These are phyloP conservation scores for Pseudanteris insignis DNA, from an alignment of 2,888 invertebrate species.

Conservation along the genomic window DNA sequence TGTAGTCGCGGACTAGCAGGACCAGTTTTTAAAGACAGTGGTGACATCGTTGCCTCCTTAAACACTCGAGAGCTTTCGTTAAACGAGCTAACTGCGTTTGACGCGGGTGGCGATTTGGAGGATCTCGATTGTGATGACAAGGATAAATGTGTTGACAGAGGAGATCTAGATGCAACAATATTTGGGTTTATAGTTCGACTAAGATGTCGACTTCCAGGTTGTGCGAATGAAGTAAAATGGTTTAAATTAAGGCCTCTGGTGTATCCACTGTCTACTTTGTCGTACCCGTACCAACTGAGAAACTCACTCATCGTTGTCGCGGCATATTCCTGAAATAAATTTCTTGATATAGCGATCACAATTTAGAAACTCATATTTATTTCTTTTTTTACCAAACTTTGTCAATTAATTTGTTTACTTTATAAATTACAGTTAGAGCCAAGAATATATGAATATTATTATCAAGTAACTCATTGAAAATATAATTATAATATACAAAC, in stretches of 20 bases:
- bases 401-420: no score
- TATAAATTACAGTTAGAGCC: no score
- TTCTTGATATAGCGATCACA: no score
- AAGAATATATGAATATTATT: no score
- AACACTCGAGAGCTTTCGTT: conserved; percentile 42
- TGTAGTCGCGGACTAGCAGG: conserved; percentile 51
- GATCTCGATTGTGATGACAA: conserved; percentile 48
- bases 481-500: background rate
- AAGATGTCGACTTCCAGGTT: conserved; percentile 44
- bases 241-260: conserved; percentile 68
- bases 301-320: conserved; percentile 93
- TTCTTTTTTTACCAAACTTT: background rate
- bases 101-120: conserved; percentile 49
- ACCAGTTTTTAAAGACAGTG: conserved; percentile 49
- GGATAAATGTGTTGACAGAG: conserved; percentile 46
- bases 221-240: conserved; percentile 60
- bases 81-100: conserved; percentile 41
- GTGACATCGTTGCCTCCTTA: conserved; percentile 46
- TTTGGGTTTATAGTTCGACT: conserved; percentile 38
- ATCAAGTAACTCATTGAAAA: no score
- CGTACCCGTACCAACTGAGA: conserved; percentile 91
- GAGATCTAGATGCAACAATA: conserved; percentile 45
- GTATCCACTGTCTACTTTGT: conserved; percentile 75
- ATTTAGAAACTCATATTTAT: background rate
- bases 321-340: conserved; percentile 83